Base-by-base conservation (phyloP, 1,140 invertebrate species). In the Drosophila azteca region DNA sequence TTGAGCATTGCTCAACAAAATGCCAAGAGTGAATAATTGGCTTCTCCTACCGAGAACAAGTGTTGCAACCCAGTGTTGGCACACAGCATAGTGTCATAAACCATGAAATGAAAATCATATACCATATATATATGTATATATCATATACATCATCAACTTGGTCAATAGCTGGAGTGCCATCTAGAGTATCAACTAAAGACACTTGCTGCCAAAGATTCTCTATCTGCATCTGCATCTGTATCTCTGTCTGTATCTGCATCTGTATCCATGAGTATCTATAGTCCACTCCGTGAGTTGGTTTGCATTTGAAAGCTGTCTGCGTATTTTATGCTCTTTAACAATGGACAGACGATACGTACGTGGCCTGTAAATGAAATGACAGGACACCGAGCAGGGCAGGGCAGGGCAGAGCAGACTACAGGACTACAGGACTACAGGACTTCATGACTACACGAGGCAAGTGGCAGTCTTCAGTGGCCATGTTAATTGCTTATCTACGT, bases 401-500 rank as follows among this genome's bases (percentile, higher is more conserved):
- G 62, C 39, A 41, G 50, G 26, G 44, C 20, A 43, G 53, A 73
- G 7, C 29, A 8, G 29, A 8, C 22, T 24, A 2, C 22, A 3
- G 22, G 22, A 24, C 22, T 24, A 2, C 22, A 3, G 22, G 22
- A 24, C 22, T 24, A 24, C 22, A 24, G 22, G 22, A 26, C 24
- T 0, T 5, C 24, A 26, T 4, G 31, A 39, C 35, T 39, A 29
- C 11, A 9, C 26, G 50, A 15, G 22, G 35, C 6, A 20, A 29
- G 13, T 24, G 48, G 7, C 48, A 50, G 49, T 43, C 57, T 35
- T 58, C 31, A 20, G 45, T 53, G 58, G 62, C 83, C 73, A 83
- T 89, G 90, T 90, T 90, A 90, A 90, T 90, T 90, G 90, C 84
- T 89, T 90, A 90, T 90, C 90, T 90, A 90, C 90, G 90, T 90